Percentiles rank a stretch among this genome's conserved stretches.
Evolutionary conservation across 2,113 vertebrate genomes (phyloP).

Genomic region (Hydropotes inermis): DNA sequence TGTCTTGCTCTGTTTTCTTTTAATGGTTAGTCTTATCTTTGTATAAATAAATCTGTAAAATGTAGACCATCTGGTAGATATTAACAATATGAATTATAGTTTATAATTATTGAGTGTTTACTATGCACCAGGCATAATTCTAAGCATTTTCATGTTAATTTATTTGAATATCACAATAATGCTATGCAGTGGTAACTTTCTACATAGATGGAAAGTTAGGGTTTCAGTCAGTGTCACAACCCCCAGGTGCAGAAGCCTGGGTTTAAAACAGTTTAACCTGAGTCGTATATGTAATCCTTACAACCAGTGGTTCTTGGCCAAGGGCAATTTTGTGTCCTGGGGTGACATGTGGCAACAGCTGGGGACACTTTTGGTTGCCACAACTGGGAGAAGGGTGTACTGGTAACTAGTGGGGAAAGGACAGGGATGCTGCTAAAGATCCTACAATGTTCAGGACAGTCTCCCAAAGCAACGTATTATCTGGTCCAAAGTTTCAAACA

Average conservation of each 20-base stretch:
- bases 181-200: not conserved
- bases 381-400: fast-evolving
- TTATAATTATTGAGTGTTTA: not conserved
- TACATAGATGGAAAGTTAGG: not conserved
- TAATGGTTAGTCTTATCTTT: not conserved
- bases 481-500: not conserved
- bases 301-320: not conserved
- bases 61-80: not conserved
- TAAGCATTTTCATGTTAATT: not conserved
- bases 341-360: not conserved
- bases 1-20: not conserved
- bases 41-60: not conserved
- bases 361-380: not conserved
- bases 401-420: not conserved
- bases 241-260: not conserved
- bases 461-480: not conserved
- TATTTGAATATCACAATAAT: not conserved
- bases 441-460: not conserved
- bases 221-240: not conserved
- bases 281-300: not conserved
- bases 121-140: not conserved
- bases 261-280: not conserved
- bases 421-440: not conserved
- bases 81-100: not conserved
- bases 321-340: not conserved